phyloP scores from a whole-genome alignment of 2,888 invertebrate genomes.

The Loripinus fragilis region DNA sequence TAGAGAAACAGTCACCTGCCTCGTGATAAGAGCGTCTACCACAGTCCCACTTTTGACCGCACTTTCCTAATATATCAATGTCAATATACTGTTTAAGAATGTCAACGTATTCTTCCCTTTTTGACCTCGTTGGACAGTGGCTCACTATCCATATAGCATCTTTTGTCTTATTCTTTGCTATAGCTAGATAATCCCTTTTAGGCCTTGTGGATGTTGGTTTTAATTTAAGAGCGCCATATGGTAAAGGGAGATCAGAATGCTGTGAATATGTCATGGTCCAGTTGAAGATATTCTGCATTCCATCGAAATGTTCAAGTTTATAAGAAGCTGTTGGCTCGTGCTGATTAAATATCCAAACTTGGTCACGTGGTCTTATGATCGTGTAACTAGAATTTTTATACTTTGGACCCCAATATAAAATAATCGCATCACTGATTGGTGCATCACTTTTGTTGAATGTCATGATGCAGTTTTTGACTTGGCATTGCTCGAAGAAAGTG shows the following conservation, averaged over 20 bases:
- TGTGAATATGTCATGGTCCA: constrained; percentile 1
- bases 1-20: background rate
- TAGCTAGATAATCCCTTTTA: background rate
- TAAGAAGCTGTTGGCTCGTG: background rate
- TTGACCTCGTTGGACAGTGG: background rate
- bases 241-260: background rate
- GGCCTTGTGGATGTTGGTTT: background rate
- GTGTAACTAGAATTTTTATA: background rate
- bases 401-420: background rate
- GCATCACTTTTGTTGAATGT: background rate
- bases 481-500: background rate
- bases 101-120: background rate
- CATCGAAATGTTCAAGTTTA: background rate
- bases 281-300: background rate
- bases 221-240: background rate
- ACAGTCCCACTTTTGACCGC: constrained; percentile 5
- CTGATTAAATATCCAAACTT: background rate
- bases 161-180: constrained; percentile 5
- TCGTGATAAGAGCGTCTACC: background rate
- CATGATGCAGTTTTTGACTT: background rate
- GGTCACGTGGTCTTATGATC: background rate
- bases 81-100: background rate
- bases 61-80: background rate
- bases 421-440: background rate
- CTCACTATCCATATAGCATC: background rate